Conservation (phyloP, 2,113 vertebrate genomes). For the Isichthys henryi region DNA sequence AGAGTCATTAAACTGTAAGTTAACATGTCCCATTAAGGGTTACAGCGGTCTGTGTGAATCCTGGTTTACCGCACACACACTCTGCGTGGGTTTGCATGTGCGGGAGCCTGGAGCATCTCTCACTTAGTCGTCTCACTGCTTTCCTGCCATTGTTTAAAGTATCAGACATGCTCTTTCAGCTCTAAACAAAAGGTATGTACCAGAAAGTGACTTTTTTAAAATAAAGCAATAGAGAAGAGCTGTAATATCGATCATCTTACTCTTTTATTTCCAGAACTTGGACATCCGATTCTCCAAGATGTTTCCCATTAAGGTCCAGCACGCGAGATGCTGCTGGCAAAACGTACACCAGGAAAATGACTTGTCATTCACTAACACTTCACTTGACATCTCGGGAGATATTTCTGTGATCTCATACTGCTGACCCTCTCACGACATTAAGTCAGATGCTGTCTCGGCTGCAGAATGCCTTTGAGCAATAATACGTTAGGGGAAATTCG, state of each 20-base stretch:
- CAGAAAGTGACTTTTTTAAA: not conserved
- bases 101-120: not conserved
- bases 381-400: not conserved
- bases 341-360: too few relatives aligned
- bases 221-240: not conserved
- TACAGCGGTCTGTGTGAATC: not conserved
- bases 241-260: not conserved
- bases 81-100: not conserved
- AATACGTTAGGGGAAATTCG: not conserved
- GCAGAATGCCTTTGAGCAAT: not conserved
- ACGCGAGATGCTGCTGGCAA: not conserved
- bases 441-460: not conserved
- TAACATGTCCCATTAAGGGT: not conserved
- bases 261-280: not conserved
- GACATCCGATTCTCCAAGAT: not conserved
- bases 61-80: not conserved
- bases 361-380: not conserved
- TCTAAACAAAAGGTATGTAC: not conserved
- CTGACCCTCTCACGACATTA: not conserved
- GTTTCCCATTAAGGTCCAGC: not conserved
- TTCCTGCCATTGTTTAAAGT: not conserved
- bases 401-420: not conserved
- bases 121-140: not conserved
- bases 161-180: not conserved
- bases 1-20: not conserved